phyloP scores from a whole-genome alignment of 2,888 invertebrate genomes.

The Eilema griseolum region DNA sequence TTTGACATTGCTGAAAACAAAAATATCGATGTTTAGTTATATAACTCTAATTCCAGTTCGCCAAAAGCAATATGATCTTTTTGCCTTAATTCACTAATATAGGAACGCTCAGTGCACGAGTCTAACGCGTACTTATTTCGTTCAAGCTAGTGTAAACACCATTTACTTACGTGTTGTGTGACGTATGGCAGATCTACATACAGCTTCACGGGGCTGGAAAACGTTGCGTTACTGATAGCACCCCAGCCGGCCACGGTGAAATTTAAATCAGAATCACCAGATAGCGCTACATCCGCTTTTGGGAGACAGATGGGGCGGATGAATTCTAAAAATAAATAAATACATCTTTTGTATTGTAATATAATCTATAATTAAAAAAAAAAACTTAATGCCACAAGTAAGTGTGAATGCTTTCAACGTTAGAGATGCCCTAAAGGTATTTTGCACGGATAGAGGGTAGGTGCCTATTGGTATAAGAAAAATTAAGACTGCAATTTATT shows the following conservation, averaged over 20 bases:
- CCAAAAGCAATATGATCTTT: no score
- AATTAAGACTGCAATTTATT: no score
- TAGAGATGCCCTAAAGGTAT: no score
- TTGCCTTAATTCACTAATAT: no score
- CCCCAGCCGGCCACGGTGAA: conserved; percentile 50
- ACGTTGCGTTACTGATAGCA: conserved; percentile 46
- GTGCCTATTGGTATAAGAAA: no score
- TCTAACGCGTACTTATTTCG: neutral
- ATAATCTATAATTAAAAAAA: neutral
- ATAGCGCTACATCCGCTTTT: conserved; percentile 41
- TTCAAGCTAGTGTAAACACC: neutral
- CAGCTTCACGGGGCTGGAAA: conserved; percentile 57
- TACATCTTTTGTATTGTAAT: neutral
- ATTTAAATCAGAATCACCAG: neutral
- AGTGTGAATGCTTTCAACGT: no score
- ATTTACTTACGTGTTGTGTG: neutral
- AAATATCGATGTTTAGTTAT: neutral
- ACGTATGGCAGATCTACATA: conserved; percentile 56
- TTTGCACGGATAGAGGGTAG: no score
- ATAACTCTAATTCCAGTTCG: no score
- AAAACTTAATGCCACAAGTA: neutral
- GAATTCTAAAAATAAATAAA: conserved; percentile 52
- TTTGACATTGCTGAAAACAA: conserved; percentile 56
- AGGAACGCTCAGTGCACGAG: neutral
- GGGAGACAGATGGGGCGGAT: conserved; percentile 66